These are phyloP conservation scores for Pogonomyrmex barbatus DNA, from an alignment of 1,140 invertebrate species.

Conservation along the genomic window DNA sequence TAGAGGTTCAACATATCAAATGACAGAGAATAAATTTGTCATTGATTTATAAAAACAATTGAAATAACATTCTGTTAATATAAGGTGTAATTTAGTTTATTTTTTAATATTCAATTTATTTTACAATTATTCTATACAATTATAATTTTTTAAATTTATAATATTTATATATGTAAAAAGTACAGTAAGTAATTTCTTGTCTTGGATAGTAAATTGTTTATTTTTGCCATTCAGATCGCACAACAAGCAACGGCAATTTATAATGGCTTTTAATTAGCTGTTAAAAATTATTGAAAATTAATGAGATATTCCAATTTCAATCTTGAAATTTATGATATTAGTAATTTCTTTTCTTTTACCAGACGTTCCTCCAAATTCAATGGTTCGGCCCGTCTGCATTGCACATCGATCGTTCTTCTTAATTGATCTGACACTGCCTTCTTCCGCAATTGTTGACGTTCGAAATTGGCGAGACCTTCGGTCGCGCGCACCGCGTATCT, in stretches of 20 bases:
- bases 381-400: constrained; percentile 87
- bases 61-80: constrained; percentile 20
- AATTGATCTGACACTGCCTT: constrained; percentile 86
- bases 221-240: constrained; percentile 88
- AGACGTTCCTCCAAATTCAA: constrained; percentile 88
- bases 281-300: constrained; percentile 25
- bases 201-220: constrained; percentile 87
- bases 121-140: background rate
- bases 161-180: constrained; percentile 67
- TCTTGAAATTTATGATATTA: background rate
- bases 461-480: constrained; percentile 90
- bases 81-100: background rate
- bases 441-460: constrained; percentile 87
- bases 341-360: constrained; percentile 82
- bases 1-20: background rate
- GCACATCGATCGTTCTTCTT: constrained; percentile 86
- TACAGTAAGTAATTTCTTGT: constrained; percentile 87
- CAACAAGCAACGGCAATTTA: constrained; percentile 88
- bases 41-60: constrained; percentile 51
- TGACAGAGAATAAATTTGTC: background rate
- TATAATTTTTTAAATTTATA: constrained; percentile 5
- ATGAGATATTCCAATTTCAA: constrained; percentile 17
- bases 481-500: constrained; percentile 89
- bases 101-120: background rate
- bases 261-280: constrained; percentile 89